Percentiles rank a stretch among this genome's conserved stretches.
These are phyloP conservation scores for Taphrorychus bicolor DNA, from an alignment of 2,888 invertebrate species.

Conservation along the genomic window DNA sequence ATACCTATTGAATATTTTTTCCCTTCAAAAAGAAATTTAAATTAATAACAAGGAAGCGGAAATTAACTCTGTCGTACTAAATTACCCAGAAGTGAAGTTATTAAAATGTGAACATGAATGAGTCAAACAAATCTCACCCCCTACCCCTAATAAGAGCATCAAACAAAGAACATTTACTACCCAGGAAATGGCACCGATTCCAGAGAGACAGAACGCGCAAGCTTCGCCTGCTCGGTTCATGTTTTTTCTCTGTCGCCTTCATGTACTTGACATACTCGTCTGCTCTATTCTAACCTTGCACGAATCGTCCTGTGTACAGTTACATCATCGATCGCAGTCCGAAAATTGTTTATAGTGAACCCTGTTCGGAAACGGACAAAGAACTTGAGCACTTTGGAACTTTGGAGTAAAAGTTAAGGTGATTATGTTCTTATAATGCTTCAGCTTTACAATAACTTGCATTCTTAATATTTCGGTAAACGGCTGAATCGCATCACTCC, in stretches of 20 bases:
- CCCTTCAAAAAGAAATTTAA: no score
- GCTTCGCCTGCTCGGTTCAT: not conserved
- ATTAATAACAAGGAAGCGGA: no score
- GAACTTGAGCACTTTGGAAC: not conserved
- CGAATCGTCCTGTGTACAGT: slow-evolving; percentile 5
- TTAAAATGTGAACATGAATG: no score
- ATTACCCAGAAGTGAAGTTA: no score
- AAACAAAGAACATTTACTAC: not conserved
- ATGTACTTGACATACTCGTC: not conserved
- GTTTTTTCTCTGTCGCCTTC: slow-evolving; percentile 1
- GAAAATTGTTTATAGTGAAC: slow-evolving; percentile 2
- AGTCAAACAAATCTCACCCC: no score
- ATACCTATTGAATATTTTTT: no score
- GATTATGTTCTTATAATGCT: no score
- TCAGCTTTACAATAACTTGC: not conserved
- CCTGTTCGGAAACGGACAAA: slow-evolving; percentile 16
- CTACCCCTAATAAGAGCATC: not conserved
- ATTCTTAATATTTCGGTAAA: no score
- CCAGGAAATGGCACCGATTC: not conserved
- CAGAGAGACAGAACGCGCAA: not conserved
- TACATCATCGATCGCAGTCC: slow-evolving; percentile 37
- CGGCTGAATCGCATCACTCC: no score
- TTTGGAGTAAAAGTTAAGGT: slow-evolving; percentile 5
- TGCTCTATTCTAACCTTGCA: not conserved
- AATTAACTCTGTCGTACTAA: no score